A percentile compares a stretch with the other conserved stretches of the same genome.
phyloP scores from a whole-genome alignment of 2,888 invertebrate species.

The Eupsilia transversa region DNA sequence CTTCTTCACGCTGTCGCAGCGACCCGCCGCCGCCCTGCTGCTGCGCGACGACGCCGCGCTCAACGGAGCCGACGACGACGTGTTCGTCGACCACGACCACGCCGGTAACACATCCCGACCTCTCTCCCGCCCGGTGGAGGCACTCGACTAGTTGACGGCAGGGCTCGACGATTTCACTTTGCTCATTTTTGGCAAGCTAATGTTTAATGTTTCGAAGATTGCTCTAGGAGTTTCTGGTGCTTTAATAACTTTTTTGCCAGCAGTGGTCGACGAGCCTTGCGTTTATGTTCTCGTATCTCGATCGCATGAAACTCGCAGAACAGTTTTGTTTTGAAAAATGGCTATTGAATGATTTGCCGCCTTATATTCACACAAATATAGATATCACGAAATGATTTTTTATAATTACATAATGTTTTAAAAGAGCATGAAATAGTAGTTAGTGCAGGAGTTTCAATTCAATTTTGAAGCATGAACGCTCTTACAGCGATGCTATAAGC shows the following conservation, averaged over 20 bases:
- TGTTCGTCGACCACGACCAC: constrained; percentile 74
- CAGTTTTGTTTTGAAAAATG: constrained; percentile 31
- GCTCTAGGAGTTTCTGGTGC: neutral
- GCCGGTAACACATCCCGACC: constrained; percentile 28
- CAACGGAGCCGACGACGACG: constrained; percentile 87
- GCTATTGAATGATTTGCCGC: constrained; percentile 44
- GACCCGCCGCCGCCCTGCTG: constrained; percentile 87
- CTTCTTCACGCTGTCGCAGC: constrained; percentile 90
- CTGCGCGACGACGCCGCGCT: constrained; percentile 85
- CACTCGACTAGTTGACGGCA: neutral
- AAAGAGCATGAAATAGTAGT: constrained; percentile 71
- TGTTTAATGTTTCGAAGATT: neutral
- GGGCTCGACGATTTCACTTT: neutral
- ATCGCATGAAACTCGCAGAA: constrained; percentile 36
- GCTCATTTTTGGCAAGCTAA: constrained; percentile 28
- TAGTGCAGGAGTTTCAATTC: constrained; percentile 65
- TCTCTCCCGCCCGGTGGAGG: no score
- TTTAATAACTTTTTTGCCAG: constrained; percentile 3
- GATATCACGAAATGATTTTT: constrained; percentile 3
- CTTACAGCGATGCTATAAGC: constrained; percentile 71
- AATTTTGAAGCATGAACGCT: constrained; percentile 73
- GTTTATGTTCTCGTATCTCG: constrained; percentile 9
- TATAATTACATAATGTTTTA: constrained; percentile 22
- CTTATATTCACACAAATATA: constrained; percentile 14
- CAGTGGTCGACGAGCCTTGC: constrained; percentile 14